Conservation (phyloP, 2,888 invertebrate species). For the Eulithis prunata region DNA sequence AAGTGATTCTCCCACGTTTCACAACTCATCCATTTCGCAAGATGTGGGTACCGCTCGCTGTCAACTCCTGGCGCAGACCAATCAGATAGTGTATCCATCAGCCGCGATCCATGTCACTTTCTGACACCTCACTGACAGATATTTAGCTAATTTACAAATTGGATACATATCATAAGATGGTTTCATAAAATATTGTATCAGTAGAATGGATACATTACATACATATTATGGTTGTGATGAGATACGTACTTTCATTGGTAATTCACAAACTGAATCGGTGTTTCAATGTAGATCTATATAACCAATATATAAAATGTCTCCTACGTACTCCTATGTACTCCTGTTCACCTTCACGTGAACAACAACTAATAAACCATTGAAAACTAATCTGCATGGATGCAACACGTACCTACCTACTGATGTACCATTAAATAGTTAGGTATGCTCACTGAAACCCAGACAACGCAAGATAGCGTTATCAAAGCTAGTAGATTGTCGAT, state of each 20-base stretch:
- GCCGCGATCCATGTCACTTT: background rate
- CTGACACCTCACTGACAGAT: background rate
- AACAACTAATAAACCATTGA: no score
- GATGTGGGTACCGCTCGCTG: background rate
- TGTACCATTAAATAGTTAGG: background rate
- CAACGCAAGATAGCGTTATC: slow-evolving; percentile 14
- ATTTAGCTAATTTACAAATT: slow-evolving; percentile 1
- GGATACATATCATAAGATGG: background rate
- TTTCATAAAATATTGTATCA: background rate
- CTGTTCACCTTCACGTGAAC: no score
- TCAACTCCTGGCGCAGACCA: background rate
- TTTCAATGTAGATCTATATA: no score
- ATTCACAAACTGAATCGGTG: no score
- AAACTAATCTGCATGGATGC: no score
- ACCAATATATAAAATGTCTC: no score
- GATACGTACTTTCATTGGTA: no score
- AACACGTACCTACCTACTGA: no score
- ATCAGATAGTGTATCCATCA: slow-evolving; percentile 1
- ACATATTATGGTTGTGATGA: no score
- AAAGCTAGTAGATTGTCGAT: slow-evolving; percentile 9
- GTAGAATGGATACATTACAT: no score
- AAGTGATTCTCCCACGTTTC: background rate
- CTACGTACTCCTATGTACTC: no score
- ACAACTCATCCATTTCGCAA: background rate
- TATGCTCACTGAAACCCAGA: background rate